Percentiles rank a stretch among this genome's conserved stretches.
phyloP scores from a whole-genome alignment of 1,140 invertebrate species.

The Diorhabda elongata region DNA sequence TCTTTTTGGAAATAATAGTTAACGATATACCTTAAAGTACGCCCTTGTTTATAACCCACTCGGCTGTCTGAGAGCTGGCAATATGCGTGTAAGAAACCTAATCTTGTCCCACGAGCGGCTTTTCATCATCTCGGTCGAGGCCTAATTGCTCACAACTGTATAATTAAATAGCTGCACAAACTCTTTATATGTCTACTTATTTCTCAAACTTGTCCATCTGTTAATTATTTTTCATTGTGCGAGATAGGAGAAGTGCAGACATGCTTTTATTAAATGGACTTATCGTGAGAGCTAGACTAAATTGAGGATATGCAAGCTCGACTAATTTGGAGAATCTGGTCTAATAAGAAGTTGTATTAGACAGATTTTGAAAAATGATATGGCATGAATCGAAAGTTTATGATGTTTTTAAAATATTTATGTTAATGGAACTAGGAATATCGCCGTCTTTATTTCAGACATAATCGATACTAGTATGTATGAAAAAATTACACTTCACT shows the following conservation, averaged over 20 bases:
- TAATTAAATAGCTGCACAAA: constrained; percentile 12
- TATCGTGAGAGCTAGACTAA: constrained; percentile 11
- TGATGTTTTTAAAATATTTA: neutral
- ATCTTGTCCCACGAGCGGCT: constrained; percentile 2
- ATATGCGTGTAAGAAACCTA: neutral
- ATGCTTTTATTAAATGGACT: constrained; percentile 11
- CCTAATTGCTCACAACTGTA: constrained; percentile 14
- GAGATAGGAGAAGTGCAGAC: neutral
- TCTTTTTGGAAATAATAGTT: neutral
- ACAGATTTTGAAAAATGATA: neutral
- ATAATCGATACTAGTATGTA: too few species aligned
- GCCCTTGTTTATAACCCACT: neutral
- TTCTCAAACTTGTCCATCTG: constrained; percentile 10
- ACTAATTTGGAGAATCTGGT: neutral
- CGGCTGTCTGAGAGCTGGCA: neutral
- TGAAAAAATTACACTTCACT: too few species aligned
- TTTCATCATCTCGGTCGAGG: constrained; percentile 11
- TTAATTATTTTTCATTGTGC: constrained; percentile 12
- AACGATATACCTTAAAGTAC: neutral
- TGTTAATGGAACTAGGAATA: too few species aligned
- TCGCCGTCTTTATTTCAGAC: too few species aligned
- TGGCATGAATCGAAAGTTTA: neutral
- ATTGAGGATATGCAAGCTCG: constrained; percentile 24
- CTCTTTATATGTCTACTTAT: constrained; percentile 10
- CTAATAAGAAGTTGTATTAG: neutral